Base-by-base conservation (phyloP, 2,797 vertebrate species). In the Cossypha heuglini region DNA sequence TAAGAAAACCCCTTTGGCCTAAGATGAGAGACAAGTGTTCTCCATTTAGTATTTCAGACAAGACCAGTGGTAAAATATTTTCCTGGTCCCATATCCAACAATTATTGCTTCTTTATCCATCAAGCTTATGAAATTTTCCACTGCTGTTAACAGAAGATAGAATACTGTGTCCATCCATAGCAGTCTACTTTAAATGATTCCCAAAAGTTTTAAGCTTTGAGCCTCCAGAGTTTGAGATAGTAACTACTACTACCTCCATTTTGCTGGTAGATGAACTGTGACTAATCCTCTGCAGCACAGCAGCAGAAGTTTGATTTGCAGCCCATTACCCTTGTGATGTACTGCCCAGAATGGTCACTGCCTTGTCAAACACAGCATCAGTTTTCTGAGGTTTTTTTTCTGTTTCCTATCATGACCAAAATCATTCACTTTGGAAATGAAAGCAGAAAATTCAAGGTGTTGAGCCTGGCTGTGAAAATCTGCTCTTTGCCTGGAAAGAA, bases 11-110 rank as follows among this genome's bases (percentile, higher is more conserved):
- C n/a, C 3, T 51, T 88, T 92, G 67, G 89, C 84, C 40, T 1
- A 6, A 58, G 75, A 91, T 93, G 26, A 86, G 49, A 91, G 38
- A 68, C 68, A 54, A 91, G 18, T 68, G 54, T 81, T 96, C 81
- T 88, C 66, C 73, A 42, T 80, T 83, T 89, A 74, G 45, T 85
- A 73, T 91, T 91, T 85, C 71, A 88, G 75, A 83, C 72, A 93
- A 96, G 92, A 87, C 16, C 91, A 92, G 40, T 78, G 91, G 87
- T 95, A 92, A 94, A 33, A 72, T 96, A 96, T 91, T 96, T 96
- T 73, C 89, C 82, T 86, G 82, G 84, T 86, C 43, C 61, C 48
- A 11, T 55, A 71, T 87, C 87, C 89, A 93, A 55, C 40, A 82
- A 42, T 82, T 79, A 95, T 73, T 87, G n/a, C 92, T 92, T 93